These are phyloP conservation scores for Pangasius larnaudii DNA, from an alignment of 2,797 vertebrate species.

Conservation along the genomic window DNA sequence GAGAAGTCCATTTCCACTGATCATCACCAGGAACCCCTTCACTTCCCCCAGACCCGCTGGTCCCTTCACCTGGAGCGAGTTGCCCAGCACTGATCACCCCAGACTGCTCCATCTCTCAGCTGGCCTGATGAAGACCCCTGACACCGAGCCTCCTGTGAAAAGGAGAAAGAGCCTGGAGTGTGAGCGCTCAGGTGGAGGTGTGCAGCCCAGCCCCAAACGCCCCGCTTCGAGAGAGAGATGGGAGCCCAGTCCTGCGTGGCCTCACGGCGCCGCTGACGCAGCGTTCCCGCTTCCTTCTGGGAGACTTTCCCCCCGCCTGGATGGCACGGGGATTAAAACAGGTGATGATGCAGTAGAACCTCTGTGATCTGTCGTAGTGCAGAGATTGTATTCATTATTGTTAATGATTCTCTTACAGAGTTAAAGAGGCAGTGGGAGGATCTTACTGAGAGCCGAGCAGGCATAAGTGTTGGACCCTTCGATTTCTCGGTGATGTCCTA, in stretches of 20 bases:
- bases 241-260: background rate
- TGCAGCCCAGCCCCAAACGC: background rate
- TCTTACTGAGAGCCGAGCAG: slow-evolving; percentile 65
- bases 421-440: slow-evolving; percentile 87
- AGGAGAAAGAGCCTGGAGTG: background rate
- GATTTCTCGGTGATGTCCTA: slow-evolving; percentile 96
- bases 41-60: slow-evolving; percentile 56
- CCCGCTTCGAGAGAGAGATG: background rate
- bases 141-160: slow-evolving; percentile 12
- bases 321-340: background rate
- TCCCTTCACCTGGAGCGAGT: slow-evolving; percentile 11
- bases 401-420: slow-evolving; percentile 55
- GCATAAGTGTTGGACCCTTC: slow-evolving; percentile 66
- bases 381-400: too few species aligned
- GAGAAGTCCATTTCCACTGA: slow-evolving; percentile 9
- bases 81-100: background rate
- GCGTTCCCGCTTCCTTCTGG: background rate
- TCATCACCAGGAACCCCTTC: slow-evolving; percentile 3
- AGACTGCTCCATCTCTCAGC: background rate
- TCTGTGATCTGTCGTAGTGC: background rate
- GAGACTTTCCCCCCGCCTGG: background rate
- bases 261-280: background rate
- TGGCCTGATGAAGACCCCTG: slow-evolving; percentile 4
- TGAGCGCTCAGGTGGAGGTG: background rate
- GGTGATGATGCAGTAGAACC: slow-evolving; percentile 28